phyloP scores from a whole-genome alignment of 2,797 vertebrate genomes.

The Lepilemur ruficaudatus region DNA sequence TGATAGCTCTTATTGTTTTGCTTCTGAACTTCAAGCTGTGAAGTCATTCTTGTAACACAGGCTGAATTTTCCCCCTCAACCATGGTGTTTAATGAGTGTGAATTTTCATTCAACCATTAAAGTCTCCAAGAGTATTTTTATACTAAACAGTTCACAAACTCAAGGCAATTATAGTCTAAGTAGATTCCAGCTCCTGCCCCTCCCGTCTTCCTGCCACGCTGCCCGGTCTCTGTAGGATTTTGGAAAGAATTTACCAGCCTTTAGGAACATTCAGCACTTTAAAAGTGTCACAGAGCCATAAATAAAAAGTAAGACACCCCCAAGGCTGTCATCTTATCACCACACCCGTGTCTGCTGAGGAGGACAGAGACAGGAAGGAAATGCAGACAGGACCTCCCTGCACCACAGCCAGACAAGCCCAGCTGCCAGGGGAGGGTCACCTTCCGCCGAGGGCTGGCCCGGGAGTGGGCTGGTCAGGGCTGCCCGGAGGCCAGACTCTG shows the following conservation, averaged over 20 bases:
- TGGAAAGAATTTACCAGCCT: not conserved
- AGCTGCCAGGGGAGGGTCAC: not conserved
- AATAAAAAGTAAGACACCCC: constrained; percentile 10
- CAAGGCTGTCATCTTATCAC: not conserved
- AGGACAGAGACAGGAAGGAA: constrained; percentile 7
- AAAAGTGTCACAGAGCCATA: constrained; percentile 28
- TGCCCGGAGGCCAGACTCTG: not conserved
- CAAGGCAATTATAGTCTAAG: not conserved
- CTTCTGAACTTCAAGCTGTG: not conserved
- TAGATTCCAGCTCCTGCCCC: not conserved
- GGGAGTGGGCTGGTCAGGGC: not conserved
- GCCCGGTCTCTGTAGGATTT: not conserved
- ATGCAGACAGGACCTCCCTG: not conserved
- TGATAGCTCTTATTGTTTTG: not conserved
- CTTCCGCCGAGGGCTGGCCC: too few relatives aligned
- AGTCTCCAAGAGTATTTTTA: constrained; percentile 47
- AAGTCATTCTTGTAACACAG: not conserved
- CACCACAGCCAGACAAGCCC: not conserved
- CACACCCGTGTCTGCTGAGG: not conserved
- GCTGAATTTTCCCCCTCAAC: not conserved
- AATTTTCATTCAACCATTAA: constrained; percentile 52
- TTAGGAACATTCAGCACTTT: not conserved
- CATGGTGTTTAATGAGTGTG: constrained; percentile 26
- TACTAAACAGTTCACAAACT: constrained; percentile 36
- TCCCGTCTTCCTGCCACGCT: not conserved